Evolutionary conservation across 2,113 vertebrate species (phyloP).

Genomic region (Epinephelus cyanopodus): DNA sequence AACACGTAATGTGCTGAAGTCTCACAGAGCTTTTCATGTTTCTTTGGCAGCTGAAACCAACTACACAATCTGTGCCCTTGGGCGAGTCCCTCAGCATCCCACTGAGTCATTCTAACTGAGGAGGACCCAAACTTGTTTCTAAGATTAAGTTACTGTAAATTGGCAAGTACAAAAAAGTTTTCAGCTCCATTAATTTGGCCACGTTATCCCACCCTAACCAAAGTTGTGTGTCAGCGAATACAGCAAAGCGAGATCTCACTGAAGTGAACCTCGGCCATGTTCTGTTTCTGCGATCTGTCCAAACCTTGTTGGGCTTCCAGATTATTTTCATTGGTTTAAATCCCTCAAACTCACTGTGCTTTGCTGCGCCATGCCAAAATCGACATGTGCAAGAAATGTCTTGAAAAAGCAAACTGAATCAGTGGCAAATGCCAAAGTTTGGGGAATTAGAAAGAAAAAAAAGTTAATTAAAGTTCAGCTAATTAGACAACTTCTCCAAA

Average conservation of each 20-base stretch:
- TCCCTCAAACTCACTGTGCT: neutral
- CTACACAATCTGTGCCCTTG: neutral
- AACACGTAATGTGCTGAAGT: conserved; percentile 8
- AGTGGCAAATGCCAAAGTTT: conserved; percentile 3
- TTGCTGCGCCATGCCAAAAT: neutral
- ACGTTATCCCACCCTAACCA: neutral
- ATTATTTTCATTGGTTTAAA: conserved; percentile 9
- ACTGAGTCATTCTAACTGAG: neutral
- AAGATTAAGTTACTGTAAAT: neutral
- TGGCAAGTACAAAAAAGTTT: neutral
- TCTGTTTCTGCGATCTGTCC: neutral
- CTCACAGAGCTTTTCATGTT: conserved; percentile 8
- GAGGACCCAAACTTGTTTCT: neutral
- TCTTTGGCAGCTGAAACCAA: conserved; percentile 25
- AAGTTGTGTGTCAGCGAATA: neutral
- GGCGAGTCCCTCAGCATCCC: neutral
- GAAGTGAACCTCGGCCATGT: neutral
- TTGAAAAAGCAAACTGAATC: neutral
- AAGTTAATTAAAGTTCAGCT: neutral
- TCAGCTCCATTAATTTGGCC: neutral
- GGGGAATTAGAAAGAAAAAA: neutral
- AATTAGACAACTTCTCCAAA: conserved; percentile 9
- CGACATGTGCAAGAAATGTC: neutral
- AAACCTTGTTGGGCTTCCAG: neutral
- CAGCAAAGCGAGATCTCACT: neutral